These are phyloP conservation scores for Polypterus senegalus DNA, from an alignment of 2,113 vertebrate genomes.

Conservation along the genomic window DNA sequence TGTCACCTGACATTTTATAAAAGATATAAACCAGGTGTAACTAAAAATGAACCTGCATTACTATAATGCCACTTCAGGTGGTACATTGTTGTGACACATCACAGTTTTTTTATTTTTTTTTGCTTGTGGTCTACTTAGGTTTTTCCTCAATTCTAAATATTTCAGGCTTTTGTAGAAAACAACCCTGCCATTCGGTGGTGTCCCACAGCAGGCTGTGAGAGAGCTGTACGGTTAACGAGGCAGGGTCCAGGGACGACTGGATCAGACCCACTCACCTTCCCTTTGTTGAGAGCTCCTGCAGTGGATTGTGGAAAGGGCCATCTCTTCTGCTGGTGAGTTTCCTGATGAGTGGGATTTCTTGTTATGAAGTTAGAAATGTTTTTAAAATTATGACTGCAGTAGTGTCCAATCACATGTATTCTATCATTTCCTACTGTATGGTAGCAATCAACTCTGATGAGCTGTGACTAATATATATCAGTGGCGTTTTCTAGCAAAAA, in stretches of 20 bases:
- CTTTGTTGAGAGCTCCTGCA: constrained; percentile 80
- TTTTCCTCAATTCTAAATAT: not conserved
- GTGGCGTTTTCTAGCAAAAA: too few species aligned
- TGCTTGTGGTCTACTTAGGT: too few species aligned
- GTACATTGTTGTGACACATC: not conserved
- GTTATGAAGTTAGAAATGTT: not conserved
- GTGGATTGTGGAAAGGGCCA: constrained; percentile 96
- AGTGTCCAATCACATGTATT: not conserved
- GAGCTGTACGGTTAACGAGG: constrained; percentile 79
- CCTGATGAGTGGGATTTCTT: too few species aligned
- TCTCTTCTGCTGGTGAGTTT: constrained; percentile 91
- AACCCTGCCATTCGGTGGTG: constrained; percentile 97
- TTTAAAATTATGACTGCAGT: not conserved
- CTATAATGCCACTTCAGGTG: too few species aligned
- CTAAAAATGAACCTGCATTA: constrained; percentile 14
- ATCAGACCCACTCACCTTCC: constrained; percentile 73
- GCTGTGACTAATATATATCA: too few species aligned
- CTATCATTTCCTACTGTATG: not conserved
- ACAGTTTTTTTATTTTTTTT: not conserved
- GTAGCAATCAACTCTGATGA: too few species aligned
- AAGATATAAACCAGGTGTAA: constrained; percentile 3
- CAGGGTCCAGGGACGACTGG: constrained; percentile 66
- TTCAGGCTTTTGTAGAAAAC: constrained; percentile 96
- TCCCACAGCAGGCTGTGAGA: constrained; percentile 82
- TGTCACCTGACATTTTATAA: too few species aligned